Evolutionary conservation across 23 tunicate species (phyloP), one percentile per base, ranked within the genome.

Genomic region (Clavelina lepadiformis): DNA sequence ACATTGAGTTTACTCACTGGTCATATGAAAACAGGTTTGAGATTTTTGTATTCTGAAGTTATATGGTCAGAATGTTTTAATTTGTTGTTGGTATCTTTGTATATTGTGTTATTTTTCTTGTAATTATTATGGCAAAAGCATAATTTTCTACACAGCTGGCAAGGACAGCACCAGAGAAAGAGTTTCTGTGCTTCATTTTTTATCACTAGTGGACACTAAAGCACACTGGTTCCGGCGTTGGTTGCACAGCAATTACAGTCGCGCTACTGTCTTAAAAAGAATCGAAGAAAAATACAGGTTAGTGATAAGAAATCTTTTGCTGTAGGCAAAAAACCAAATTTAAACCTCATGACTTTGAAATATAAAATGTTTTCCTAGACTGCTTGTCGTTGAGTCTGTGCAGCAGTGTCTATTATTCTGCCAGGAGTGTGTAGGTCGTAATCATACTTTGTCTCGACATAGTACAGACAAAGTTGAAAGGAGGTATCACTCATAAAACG

Each of bases 191-290:
- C 61, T 88, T 0, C 79, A 88, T 49, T 68, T 74, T 34, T 28
- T 88, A 7, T 59, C 88, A 4, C 64, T 88, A 13, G 52, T 88
- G 69, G 96, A 88, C 53, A 35, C 71, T 5, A 67, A 68, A 33
- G 96, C 96, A 13, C 61, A 74, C 34, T 88, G 96, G 96, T 67
- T 88, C 51, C 58, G 78, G 53, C 68, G 65, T 35, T 88, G 96
- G 96, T 60, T 88, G 27, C 96, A 88, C 69, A 88, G 96, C 1
- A 88, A 88, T 50, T 88, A 88, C 77, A 81, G 88, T 68, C 51
- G 96, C 52, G 81, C 80, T 5, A 67, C 88, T 29, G 63, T 88
- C 21, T 68, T 81, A 23, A 72, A 51, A 32, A 47, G 61, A 19
- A 21, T 86, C n/a, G 60, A 73, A 26, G 68, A 67, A 24, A 65